Evolutionary conservation across 2,113 vertebrate species (phyloP).

Genomic region (Scalopus aquaticus): DNA sequence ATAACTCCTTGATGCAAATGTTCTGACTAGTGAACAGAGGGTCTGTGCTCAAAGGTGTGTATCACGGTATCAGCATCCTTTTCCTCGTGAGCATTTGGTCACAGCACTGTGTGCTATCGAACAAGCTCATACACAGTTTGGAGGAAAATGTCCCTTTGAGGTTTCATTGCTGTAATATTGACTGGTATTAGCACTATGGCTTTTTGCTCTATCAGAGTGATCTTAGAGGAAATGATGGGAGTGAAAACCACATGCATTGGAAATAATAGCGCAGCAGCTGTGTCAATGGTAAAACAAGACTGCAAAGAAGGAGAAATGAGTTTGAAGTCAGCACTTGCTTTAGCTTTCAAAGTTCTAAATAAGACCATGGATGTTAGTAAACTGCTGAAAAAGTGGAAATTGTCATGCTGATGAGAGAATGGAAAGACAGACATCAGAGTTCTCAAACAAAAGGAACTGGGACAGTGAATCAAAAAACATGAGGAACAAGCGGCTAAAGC

Average conservation of each 20-base stretch:
- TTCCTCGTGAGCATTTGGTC: conserved; percentile 97
- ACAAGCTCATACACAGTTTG: conserved; percentile 98
- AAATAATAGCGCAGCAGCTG: conserved; percentile 97
- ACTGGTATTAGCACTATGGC: conserved; percentile 99
- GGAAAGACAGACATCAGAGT: conserved; percentile 97
- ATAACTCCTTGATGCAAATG: conserved; percentile 82
- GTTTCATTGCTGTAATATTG: conserved; percentile 97
- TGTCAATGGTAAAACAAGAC: conserved; percentile 99
- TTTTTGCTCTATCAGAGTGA: conserved; percentile 99
- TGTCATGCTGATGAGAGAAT: conserved; percentile 95
- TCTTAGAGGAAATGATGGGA: conserved; percentile 97
- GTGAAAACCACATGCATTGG: conserved; percentile 99
- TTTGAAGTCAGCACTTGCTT: conserved; percentile 92
- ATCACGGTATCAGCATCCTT: conserved; percentile 97
- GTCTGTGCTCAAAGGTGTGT: conserved; percentile 97
- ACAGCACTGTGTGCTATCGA: conserved; percentile 98
- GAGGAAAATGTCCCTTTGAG: conserved; percentile 98
- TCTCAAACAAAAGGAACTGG: conserved; percentile 97
- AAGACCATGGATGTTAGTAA: conserved; percentile 99
- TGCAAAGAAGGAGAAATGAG: conserved; percentile 98
- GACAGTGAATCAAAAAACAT: conserved; percentile 96
- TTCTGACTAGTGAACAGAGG: conserved; percentile 96
- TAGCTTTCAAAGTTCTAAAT: conserved; percentile 98
- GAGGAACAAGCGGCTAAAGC: conserved; percentile 98
- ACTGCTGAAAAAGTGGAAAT: conserved; percentile 99